These are phyloP conservation scores for Eupeodes luniger DNA, from an alignment of 2,888 invertebrate genomes.

Conservation along the genomic window DNA sequence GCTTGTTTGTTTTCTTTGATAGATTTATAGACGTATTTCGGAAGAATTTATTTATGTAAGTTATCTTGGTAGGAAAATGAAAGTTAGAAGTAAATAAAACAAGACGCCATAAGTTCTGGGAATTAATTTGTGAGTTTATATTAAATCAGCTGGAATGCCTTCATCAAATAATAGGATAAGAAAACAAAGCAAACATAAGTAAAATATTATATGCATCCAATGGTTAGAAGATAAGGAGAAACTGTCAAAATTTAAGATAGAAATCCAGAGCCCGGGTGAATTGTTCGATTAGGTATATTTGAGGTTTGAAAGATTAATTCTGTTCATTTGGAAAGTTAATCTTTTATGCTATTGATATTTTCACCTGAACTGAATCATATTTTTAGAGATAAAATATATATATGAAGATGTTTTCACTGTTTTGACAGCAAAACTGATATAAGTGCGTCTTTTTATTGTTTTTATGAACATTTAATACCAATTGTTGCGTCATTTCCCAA, in stretches of 20 bases:
- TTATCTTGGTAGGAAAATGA: constrained; percentile 22
- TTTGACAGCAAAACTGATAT: no score
- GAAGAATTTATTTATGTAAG: constrained; percentile 1
- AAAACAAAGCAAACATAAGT: not conserved
- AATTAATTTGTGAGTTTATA: constrained; percentile 18
- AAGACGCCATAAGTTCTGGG: constrained; percentile 41
- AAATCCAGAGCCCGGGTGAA: not conserved
- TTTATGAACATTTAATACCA: no score
- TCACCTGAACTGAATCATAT: no score
- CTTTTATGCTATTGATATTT: no score
- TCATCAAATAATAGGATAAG: not conserved
- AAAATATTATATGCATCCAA: not conserved
- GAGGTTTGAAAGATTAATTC: not conserved
- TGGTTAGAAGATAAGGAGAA: not conserved
- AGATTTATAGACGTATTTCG: constrained; percentile 8
- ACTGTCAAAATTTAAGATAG: not conserved
- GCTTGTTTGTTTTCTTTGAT: constrained; percentile 26
- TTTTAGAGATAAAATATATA: no score
- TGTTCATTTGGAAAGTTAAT: not conserved
- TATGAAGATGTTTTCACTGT: no score
- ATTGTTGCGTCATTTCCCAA: no score
- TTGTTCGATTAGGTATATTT: not conserved
- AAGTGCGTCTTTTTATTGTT: no score
- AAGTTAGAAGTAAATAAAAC: constrained; percentile 14
- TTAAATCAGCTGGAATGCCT: constrained; percentile 26